Conservation (phyloP, 2,888 invertebrate genomes). For the Hirudinaria manillensis region DNA sequence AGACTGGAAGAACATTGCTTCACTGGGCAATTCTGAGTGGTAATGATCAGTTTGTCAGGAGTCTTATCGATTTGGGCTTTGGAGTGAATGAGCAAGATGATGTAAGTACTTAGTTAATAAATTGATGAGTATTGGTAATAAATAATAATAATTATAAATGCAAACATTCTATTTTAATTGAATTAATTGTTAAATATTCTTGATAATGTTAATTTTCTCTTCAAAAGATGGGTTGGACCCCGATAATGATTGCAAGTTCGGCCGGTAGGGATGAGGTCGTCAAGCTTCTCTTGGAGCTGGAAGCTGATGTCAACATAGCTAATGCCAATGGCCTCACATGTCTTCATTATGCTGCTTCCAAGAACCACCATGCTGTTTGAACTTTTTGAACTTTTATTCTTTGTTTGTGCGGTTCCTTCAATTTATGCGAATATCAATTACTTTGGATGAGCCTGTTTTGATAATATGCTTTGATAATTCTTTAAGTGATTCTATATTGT, state of each 20-base stretch:
- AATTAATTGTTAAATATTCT: neutral
- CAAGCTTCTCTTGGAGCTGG: conserved; percentile 14
- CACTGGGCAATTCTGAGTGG: conserved; percentile 27
- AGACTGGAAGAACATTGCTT: conserved; percentile 19
- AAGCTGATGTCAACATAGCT: conserved; percentile 24
- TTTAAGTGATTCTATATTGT: no score
- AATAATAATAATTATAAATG: no score
- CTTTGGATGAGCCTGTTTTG: no score
- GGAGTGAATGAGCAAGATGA: conserved; percentile 23
- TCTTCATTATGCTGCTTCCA: conserved; percentile 26
- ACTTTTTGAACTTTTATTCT: neutral
- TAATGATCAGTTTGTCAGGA: conserved; percentile 7
- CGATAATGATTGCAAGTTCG: conserved; percentile 22
- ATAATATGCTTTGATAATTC: no score
- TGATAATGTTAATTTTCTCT: neutral
- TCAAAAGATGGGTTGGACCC: conserved; percentile 24
- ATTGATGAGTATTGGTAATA: neutral
- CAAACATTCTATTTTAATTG: no score
- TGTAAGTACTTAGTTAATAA: neutral
- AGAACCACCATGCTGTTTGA: conserved; percentile 25
- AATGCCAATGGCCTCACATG: conserved; percentile 20
- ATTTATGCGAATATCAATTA: no score
- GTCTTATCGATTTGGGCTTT: neutral
- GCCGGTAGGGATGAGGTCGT: conserved; percentile 23
- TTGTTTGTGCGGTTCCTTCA: neutral